Base-by-base conservation (phyloP, 2,113 vertebrate genomes). In the Rhegmatorhina hoffmannsi region DNA sequence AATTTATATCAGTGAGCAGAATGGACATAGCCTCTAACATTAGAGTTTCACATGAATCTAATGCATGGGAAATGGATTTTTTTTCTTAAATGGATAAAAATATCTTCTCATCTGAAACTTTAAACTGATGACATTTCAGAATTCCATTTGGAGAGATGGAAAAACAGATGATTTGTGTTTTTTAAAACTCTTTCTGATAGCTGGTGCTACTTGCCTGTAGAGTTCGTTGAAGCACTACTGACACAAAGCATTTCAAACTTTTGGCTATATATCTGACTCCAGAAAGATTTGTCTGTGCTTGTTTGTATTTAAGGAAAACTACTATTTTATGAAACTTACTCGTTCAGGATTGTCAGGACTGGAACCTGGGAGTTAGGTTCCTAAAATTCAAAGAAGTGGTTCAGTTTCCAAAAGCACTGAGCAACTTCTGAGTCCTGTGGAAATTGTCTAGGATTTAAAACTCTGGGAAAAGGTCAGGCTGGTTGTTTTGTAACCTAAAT, bases 51-150 rank as follows among this genome's bases (percentile, higher is more conserved):
- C 90, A 49, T 90, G 64, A 93, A 92, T 96, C 47, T 92, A 75
- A 87, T 93, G 90, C 87, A 96, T 92, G 92, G 82, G 90, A 91
- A 96, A 96, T 88, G 55, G 93, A 94, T 93, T 94, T 92, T 95
- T 95, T 93, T 94, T 40, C 88, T 92, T 77, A 81, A 93, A 53
- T 84, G 80, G 90, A 84, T 97, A 92, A 90, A 94, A 95, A 95
- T 95, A 95, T 92, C 85, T 92, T 86, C 59, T 95, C 68, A 78
- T 92, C 92, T 92, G 85, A 86, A 90, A 83, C 79, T 60, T 81
- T 88, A 95, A 93, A 94, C 79, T 97, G 93, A 84, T 95, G 95
- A 77, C 52, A 86, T 95, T 96, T 95, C 88, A 88, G 72, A 94
- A 97, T 96, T 96, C 75, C 90, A 60, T 68, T 94, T 80, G 85